Conservation (phyloP, 2,888 invertebrate genomes). For the Mactromeris polynyma region DNA sequence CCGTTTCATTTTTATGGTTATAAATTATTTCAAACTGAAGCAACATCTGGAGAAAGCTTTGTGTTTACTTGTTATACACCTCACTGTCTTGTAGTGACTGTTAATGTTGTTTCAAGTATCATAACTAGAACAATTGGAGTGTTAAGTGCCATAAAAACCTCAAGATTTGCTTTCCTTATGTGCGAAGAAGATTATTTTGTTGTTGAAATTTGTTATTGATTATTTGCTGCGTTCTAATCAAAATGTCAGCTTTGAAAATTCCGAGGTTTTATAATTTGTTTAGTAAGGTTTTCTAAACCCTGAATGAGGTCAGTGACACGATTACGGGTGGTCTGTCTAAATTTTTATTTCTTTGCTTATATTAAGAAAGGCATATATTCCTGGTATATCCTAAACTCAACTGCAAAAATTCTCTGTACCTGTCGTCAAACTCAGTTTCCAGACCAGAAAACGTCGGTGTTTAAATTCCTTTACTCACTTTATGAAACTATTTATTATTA, state of each 20-base stretch:
- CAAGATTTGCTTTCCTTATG: background rate
- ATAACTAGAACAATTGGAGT: background rate
- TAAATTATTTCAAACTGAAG: background rate
- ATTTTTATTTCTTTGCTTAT: too few species aligned
- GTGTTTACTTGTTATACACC: background rate
- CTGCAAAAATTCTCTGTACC: too few species aligned
- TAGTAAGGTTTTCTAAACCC: background rate
- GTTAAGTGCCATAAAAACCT: background rate
- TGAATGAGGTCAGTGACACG: background rate
- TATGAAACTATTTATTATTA: too few species aligned
- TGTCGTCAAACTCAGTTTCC: too few species aligned
- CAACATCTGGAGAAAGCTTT: background rate
- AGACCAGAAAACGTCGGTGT: too few species aligned
- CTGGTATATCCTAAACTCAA: too few species aligned
- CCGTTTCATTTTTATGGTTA: background rate
- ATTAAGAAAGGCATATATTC: too few species aligned
- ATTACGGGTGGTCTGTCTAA: background rate
- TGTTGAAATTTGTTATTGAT: constrained; percentile 7
- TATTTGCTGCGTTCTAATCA: background rate
- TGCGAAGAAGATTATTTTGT: background rate
- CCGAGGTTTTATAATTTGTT: background rate
- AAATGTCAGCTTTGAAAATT: background rate
- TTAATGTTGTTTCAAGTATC: background rate
- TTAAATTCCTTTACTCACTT: too few species aligned
- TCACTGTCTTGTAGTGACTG: background rate